Evolutionary conservation across 2,888 invertebrate species (phyloP).

Genomic region (Halictus quadricinctus): DNA sequence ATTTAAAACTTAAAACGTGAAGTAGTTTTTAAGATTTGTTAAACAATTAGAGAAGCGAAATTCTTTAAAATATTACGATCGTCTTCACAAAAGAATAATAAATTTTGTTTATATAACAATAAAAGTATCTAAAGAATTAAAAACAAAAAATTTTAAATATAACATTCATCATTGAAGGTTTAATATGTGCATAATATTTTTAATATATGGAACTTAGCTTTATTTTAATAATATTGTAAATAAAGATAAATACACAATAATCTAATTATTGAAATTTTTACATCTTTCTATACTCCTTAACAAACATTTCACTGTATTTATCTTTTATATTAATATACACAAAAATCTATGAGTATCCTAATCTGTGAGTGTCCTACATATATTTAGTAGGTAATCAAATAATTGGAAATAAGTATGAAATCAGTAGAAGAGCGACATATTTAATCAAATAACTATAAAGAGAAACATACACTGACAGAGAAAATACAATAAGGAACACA

Average conservation of each 20-base stretch:
- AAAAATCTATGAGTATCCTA: background rate
- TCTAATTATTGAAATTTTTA: background rate
- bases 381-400: slow-evolving; percentile 14
- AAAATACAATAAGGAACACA: slow-evolving; percentile 40
- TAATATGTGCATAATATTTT: background rate
- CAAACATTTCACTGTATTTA: slow-evolving; percentile 15
- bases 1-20: background rate
- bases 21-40: background rate
- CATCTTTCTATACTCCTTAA: background rate
- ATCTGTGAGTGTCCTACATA: slow-evolving; percentile 17
- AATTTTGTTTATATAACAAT: background rate
- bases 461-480: slow-evolving; percentile 44
- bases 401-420: slow-evolving; percentile 16
- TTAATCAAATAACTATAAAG: slow-evolving; percentile 29
- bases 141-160: background rate
- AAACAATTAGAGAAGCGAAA: background rate
- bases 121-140: background rate
- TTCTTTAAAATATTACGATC: background rate
- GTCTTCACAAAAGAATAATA: background rate
- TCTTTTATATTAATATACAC: background rate
- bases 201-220: background rate
- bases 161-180: background rate
- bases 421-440: slow-evolving; percentile 33
- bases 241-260: slow-evolving; percentile 2
- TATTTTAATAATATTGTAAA: background rate